Percentiles rank a stretch among this genome's conserved stretches.
Evolutionary conservation across 2,113 vertebrate species (phyloP).

Genomic region (Scomber colias): DNA sequence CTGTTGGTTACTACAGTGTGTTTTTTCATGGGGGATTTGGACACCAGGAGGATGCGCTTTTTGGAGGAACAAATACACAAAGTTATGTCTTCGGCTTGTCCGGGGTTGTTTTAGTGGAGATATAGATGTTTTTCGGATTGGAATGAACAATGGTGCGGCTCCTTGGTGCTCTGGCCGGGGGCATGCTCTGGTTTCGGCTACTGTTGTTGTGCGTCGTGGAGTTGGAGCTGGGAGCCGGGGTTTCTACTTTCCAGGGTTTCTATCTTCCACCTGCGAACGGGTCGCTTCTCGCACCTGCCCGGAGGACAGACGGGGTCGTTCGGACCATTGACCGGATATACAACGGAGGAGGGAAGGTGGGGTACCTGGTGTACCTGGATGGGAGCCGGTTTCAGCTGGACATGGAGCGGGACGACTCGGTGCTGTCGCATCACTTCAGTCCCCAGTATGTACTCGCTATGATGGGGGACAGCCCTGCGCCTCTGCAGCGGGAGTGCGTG

Average conservation of each 20-base stretch:
- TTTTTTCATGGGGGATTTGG: constrained; percentile 66
- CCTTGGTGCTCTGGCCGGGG: constrained; percentile 59
- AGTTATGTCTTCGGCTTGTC: constrained; percentile 53
- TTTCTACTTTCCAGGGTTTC: constrained; percentile 68
- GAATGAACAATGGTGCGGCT: constrained; percentile 77
- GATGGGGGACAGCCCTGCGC: constrained; percentile 69
- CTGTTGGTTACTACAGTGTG: constrained; percentile 55
- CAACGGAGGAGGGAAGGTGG: constrained; percentile 91
- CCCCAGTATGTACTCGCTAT: constrained; percentile 71
- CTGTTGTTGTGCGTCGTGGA: constrained; percentile 75
- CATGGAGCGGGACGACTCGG: constrained; percentile 89
- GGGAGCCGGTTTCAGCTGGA: constrained; percentile 91
- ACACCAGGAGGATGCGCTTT: constrained; percentile 78
- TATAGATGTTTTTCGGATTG: constrained; percentile 56
- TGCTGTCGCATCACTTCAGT: constrained; percentile 79
- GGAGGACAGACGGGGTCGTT: constrained; percentile 86
- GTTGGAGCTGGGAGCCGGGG: constrained; percentile 54
- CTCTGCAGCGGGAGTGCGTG: constrained; percentile 82
- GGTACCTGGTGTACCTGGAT: constrained; percentile 91
- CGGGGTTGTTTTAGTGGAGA: constrained; percentile 57
- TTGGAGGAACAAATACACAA: constrained; percentile 36
- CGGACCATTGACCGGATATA: constrained; percentile 91
- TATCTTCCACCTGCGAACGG: constrained; percentile 80
- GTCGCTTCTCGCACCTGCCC: constrained; percentile 78
- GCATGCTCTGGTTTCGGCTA: constrained; percentile 71